A percentile compares a stretch with the other conserved stretches of the same genome.
These are phyloP conservation scores for Eulemur macaco DNA, from an alignment of 2,113 vertebrate genomes.

Conservation along the genomic window DNA sequence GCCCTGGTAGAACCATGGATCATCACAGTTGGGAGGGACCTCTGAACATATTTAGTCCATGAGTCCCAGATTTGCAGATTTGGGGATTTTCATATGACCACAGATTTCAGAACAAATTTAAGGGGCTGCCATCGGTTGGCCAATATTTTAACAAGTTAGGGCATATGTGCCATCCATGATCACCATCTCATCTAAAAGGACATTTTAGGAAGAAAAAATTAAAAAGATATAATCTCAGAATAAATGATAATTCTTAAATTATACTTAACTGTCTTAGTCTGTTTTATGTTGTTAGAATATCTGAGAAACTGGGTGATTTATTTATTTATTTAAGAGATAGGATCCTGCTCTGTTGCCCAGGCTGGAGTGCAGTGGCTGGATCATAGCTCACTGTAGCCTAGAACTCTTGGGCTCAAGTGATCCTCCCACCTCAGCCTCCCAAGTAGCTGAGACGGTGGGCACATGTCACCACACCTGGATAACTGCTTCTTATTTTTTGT, in stretches of 20 bases:
- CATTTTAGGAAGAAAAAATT: background rate
- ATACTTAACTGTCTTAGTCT: background rate
- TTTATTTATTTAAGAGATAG: too few relatives aligned
- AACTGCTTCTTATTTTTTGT: too few relatives aligned
- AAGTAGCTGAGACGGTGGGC: too few relatives aligned
- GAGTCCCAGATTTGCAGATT: background rate
- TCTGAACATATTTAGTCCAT: background rate
- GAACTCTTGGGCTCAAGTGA: too few relatives aligned
- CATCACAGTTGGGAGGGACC: background rate
- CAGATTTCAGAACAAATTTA: background rate
- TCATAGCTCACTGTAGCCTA: too few relatives aligned
- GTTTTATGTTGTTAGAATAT: background rate
- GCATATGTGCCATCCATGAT: background rate
- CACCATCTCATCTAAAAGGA: background rate
- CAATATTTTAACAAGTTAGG: background rate
- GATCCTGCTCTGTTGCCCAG: too few relatives aligned
- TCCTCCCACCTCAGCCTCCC: too few relatives aligned
- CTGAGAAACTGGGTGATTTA: background rate
- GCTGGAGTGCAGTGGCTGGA: too few relatives aligned
- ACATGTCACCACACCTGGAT: too few relatives aligned
- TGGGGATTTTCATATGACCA: background rate
- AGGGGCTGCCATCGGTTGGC: background rate
- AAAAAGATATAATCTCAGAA: background rate
- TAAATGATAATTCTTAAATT: background rate
- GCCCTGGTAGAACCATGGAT: background rate